Conservation (phyloP, 2,888 invertebrate genomes). For the Meteorus colon region DNA sequence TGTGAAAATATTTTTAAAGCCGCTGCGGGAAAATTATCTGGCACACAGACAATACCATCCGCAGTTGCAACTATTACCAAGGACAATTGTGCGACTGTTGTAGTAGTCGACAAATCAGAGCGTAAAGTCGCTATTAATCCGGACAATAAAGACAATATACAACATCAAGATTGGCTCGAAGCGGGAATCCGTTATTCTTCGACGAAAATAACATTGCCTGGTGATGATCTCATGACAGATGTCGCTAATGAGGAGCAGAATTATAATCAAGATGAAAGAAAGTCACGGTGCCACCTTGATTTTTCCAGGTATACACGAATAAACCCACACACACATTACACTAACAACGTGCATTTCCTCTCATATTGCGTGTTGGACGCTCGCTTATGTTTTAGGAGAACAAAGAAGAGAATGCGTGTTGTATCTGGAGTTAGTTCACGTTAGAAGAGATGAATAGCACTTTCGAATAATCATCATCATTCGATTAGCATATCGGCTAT, state of each 20-base stretch:
- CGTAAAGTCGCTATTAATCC: slow-evolving; percentile 57
- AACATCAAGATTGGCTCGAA: slow-evolving; percentile 70
- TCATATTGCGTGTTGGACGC: neutral
- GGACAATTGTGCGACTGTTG: slow-evolving; percentile 65
- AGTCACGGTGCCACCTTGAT: slow-evolving; percentile 58
- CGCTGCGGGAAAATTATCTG: slow-evolving; percentile 7
- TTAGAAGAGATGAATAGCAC: slow-evolving; percentile 18
- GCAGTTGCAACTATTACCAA: slow-evolving; percentile 51
- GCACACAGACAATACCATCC: neutral
- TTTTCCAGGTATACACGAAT: slow-evolving; percentile 66
- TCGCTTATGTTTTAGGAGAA: slow-evolving; percentile 17
- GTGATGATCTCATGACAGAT: slow-evolving; percentile 55
- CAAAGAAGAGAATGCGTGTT: slow-evolving; percentile 44
- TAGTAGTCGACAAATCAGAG: slow-evolving; percentile 66
- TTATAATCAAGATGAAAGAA: slow-evolving; percentile 46
- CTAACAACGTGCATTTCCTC: neutral
- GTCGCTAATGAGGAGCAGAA: slow-evolving; percentile 44
- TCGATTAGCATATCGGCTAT: slow-evolving; percentile 48
- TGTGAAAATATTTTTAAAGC: neutral
- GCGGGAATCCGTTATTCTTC: slow-evolving; percentile 69
- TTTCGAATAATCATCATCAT: slow-evolving; percentile 45
- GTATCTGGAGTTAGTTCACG: slow-evolving; percentile 41
- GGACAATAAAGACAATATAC: slow-evolving; percentile 68
- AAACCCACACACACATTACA: neutral
- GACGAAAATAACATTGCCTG: slow-evolving; percentile 68